Evolutionary conservation across 92 coral and sea anemone species (phyloP).

Genomic region (Zoanthus sansibaricus): DNA sequence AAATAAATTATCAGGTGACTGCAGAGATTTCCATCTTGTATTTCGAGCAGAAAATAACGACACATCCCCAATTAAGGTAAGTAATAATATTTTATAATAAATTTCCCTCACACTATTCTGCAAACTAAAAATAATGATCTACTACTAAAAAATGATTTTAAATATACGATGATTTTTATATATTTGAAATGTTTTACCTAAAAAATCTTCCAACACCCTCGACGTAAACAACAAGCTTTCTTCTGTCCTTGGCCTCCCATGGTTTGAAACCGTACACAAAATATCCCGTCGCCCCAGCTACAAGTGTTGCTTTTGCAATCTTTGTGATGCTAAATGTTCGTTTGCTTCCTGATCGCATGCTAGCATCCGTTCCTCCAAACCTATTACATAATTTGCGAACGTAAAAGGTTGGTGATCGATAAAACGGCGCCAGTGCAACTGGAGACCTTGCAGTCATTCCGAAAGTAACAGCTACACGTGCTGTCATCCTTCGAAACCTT

Average conservation of each 20-base stretch:
- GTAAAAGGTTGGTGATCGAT: neutral
- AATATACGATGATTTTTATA: too few species aligned
- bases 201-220: conserved; percentile 92
- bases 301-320: conserved; percentile 1
- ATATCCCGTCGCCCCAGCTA: conserved; percentile 28
- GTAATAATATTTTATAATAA: too few species aligned
- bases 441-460: neutral
- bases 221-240: conserved; percentile 75
- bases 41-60: too few species aligned
- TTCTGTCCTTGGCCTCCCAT: conserved; percentile 80
- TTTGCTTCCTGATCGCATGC: neutral
- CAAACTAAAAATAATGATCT: too few species aligned
- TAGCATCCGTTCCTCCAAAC: neutral
- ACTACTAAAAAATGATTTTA: too few species aligned
- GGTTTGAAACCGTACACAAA: conserved; percentile 30
- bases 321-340: conserved; percentile 4
- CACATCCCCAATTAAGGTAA: too few species aligned
- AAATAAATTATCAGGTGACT: too few species aligned
- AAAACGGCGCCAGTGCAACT: neutral
- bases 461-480: neutral
- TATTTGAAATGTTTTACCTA: conserved; percentile 59
- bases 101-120: too few species aligned
- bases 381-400: neutral
- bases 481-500: neutral
- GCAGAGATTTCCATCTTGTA: too few species aligned